These are phyloP conservation scores for Dicaeum eximium DNA, from an alignment of 2,113 vertebrate species.

Conservation along the genomic window DNA sequence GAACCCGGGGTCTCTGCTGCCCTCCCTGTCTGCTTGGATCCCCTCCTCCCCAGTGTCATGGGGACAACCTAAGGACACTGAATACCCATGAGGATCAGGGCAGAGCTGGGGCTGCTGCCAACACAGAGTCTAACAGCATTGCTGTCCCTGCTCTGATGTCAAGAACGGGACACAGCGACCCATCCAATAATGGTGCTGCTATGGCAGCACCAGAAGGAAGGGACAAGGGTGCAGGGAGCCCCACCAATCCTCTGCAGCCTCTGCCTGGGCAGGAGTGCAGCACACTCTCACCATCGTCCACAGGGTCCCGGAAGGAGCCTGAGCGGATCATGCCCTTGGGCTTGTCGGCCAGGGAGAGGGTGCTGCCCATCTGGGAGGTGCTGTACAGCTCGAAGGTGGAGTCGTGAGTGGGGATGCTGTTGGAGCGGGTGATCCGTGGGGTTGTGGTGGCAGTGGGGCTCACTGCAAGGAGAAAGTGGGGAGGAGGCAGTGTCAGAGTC, in stretches of 20 bases:
- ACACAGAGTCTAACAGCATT: background rate
- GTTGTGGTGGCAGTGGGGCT: conserved; percentile 80
- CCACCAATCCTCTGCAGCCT: background rate
- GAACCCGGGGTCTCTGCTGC: background rate
- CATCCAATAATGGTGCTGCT: background rate
- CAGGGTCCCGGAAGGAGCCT: conserved; percentile 90
- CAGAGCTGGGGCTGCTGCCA: background rate
- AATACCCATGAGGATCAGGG: background rate
- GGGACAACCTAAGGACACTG: background rate
- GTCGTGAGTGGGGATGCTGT: conserved; percentile 95
- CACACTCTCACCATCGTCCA: conserved; percentile 85
- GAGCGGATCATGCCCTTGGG: conserved; percentile 94
- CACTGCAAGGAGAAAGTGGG: conserved; percentile 69
- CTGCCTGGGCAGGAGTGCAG: background rate
- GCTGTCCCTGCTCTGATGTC: background rate
- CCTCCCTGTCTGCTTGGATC: background rate
- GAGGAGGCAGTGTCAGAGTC: conserved; percentile 45
- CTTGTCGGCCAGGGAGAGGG: conserved; percentile 89
- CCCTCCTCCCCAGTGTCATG: background rate
- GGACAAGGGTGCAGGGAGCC: background rate
- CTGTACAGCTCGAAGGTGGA: conserved; percentile 88
- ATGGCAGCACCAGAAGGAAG: background rate
- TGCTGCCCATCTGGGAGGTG: conserved; percentile 90
- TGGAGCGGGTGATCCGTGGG: conserved; percentile 93
- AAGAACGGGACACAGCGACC: fast-evolving